Percentiles rank a stretch among this genome's conserved stretches.
Evolutionary conservation across 1,140 invertebrate species (phyloP).

Genomic region (Penaeus indicus): DNA sequence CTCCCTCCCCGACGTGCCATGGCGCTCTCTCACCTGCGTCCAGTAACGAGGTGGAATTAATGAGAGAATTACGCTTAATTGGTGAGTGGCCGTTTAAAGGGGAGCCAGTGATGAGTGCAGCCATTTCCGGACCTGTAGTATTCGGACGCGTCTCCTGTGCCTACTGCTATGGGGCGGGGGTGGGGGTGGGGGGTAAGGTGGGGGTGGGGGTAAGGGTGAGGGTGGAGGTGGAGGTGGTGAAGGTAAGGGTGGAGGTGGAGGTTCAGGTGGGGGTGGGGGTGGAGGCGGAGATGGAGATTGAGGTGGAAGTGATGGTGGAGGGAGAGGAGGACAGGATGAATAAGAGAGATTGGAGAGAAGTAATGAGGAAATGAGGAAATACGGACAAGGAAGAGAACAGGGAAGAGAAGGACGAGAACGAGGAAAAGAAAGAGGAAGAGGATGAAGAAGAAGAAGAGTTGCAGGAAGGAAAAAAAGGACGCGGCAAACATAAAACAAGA

Average conservation of each 20-base stretch:
- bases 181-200: too few species aligned
- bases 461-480: too few species aligned
- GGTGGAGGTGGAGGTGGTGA: not conserved
- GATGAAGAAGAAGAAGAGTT: not conserved
- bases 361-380: too few species aligned
- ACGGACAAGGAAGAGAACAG: too few species aligned
- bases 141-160: too few species aligned
- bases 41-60: constrained; percentile 59
- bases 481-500: too few species aligned
- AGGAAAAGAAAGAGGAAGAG: not conserved
- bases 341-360: not conserved
- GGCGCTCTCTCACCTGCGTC: constrained; percentile 32
- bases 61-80: constrained; percentile 60
- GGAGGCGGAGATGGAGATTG: too few species aligned
- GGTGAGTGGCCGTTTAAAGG: constrained; percentile 52
- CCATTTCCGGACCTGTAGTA: too few species aligned
- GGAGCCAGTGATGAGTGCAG: constrained; percentile 34
- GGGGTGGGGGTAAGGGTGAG: too few species aligned
- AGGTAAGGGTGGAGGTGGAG: not conserved
- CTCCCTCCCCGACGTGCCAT: not conserved
- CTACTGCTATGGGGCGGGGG: too few species aligned
- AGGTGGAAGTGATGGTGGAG: too few species aligned
- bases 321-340: too few species aligned
- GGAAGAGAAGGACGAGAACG: not conserved
- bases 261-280: not conserved